Evolutionary conservation across 2,797 vertebrate genomes (phyloP).

Genomic region (Cyprinodon diabolis): DNA sequence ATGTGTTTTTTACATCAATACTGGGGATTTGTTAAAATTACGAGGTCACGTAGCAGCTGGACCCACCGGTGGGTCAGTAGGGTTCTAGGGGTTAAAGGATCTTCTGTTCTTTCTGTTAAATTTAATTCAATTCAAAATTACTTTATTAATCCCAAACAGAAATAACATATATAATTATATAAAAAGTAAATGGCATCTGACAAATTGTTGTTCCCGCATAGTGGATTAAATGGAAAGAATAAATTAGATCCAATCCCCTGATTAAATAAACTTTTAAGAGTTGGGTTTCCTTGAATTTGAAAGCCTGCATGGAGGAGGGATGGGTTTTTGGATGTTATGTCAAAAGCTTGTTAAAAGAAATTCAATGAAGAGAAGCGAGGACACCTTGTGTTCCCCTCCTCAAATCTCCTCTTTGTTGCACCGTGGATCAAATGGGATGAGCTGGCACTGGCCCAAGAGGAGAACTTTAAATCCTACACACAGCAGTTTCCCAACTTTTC

Average conservation of each 20-base stretch:
- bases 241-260: constrained; percentile 24
- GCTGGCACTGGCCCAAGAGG: constrained; percentile 47
- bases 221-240: constrained; percentile 32
- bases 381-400: constrained; percentile 56
- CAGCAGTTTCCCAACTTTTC: constrained; percentile 59
- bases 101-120: constrained; percentile 16
- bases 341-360: constrained; percentile 45
- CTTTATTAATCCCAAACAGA: too few species aligned
- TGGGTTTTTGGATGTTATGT: constrained; percentile 38
- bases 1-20: too few species aligned
- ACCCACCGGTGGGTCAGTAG: too few species aligned
- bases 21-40: too few species aligned
- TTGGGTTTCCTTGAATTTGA: constrained; percentile 33
- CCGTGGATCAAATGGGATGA: constrained; percentile 55
- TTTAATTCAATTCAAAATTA: not conserved
- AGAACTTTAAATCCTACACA: constrained; percentile 53
- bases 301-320: constrained; percentile 23
- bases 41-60: too few species aligned
- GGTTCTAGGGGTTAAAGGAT: too few species aligned
- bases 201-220: constrained; percentile 17
- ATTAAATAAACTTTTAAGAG: constrained; percentile 30
- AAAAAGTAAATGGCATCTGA: constrained; percentile 20
- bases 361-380: constrained; percentile 31
- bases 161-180: too few species aligned
- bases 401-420: constrained; percentile 57